phyloP scores from a whole-genome alignment of 2,113 vertebrate genomes.

The Pterocles orientalis region DNA sequence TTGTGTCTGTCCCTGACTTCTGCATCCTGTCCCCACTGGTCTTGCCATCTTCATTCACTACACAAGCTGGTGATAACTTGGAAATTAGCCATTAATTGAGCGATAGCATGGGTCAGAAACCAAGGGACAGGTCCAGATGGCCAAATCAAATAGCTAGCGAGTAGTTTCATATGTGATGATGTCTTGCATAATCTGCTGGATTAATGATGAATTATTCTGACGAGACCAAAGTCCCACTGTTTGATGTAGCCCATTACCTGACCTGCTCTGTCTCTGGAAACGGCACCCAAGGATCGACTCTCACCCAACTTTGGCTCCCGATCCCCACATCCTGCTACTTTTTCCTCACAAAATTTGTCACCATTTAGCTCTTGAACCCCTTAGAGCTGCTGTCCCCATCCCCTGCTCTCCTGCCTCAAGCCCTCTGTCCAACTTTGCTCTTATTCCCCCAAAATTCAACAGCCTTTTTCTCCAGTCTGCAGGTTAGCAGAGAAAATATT shows the following conservation, averaged over 20 bases:
- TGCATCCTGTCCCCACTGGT: too few relatives aligned
- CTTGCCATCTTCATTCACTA: too few relatives aligned
- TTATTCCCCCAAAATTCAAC: too few relatives aligned
- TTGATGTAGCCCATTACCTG: background rate
- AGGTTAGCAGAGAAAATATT: too few relatives aligned
- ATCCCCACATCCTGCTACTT: background rate
- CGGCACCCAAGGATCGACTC: background rate
- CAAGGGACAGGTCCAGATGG: background rate
- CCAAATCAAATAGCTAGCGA: background rate
- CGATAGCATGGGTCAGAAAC: background rate
- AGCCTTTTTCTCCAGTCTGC: background rate
- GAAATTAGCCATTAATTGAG: background rate
- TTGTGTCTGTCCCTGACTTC: background rate
- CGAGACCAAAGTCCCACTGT: background rate
- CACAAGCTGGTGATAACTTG: rapidly evolving
- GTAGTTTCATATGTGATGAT: rapidly evolving
- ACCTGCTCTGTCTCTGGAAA: background rate
- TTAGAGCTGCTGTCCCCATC: rapidly evolving
- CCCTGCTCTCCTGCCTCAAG: too few relatives aligned
- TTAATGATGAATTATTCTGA: background rate
- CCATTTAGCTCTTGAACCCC: background rate
- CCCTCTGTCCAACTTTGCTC: background rate
- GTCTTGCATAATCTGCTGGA: background rate
- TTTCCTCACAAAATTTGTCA: background rate
- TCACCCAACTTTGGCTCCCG: background rate